Conservation (phyloP, 2,888 invertebrate genomes). For the Dioctria rufipes region DNA sequence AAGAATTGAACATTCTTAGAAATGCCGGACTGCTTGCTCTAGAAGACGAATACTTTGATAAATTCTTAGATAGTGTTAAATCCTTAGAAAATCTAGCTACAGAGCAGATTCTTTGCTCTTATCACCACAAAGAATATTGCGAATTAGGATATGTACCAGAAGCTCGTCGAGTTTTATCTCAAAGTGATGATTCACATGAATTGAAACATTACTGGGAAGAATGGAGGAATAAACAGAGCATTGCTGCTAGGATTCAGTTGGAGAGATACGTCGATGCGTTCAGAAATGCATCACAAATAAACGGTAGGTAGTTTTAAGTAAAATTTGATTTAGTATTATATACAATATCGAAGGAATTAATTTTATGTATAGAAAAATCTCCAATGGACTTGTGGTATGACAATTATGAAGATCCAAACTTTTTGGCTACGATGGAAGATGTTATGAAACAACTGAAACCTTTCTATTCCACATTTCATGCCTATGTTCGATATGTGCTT, state of each 20-base stretch:
- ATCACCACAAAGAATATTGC: constrained; percentile 63
- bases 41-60: constrained; percentile 4
- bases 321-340: no score
- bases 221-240: constrained; percentile 67
- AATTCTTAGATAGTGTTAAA: neutral
- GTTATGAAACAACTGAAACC: constrained; percentile 82
- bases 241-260: constrained; percentile 67
- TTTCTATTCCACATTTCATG: constrained; percentile 86
- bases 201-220: constrained; percentile 68
- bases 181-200: constrained; percentile 65
- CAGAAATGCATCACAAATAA: constrained; percentile 65
- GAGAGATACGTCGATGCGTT: constrained; percentile 66
- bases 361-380: neutral
- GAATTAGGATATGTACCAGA: constrained; percentile 67
- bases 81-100: constrained; percentile 3
- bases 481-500: constrained; percentile 82
- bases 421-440: constrained; percentile 67
- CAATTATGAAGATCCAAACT: constrained; percentile 65
- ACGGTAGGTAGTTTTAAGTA: constrained; percentile 57
- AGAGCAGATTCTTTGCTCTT: constrained; percentile 57
- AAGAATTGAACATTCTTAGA: neutral
- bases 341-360: no score
- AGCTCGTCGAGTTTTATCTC: constrained; percentile 66
- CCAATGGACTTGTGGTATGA: constrained; percentile 66
- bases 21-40: constrained; percentile 5